Evolutionary conservation across 2,113 vertebrate species (phyloP).

Genomic region (Azemiops feae): DNA sequence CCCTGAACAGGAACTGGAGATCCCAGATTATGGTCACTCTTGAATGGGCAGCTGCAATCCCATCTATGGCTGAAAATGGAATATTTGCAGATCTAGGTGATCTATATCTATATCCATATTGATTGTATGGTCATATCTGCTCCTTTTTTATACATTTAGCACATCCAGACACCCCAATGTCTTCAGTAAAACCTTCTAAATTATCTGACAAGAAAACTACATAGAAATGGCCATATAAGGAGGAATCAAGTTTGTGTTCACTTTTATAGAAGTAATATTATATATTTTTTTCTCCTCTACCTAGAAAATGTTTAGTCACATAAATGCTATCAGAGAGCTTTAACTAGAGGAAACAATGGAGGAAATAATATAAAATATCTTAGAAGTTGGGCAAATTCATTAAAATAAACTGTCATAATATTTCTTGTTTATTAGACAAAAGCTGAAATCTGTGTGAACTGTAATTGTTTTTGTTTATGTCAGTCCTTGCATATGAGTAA

Average conservation of each 20-base stretch:
- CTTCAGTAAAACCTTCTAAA: not conserved
- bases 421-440: not conserved
- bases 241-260: not conserved
- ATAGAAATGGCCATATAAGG: not conserved
- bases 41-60: not conserved
- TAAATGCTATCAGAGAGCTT: not conserved
- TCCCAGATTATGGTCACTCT: not conserved
- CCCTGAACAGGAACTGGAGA: not conserved
- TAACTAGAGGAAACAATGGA: not conserved
- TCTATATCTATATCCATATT: not conserved
- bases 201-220: not conserved
- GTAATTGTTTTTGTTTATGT: not conserved
- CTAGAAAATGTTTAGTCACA: not conserved
- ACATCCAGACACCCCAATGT: not conserved
- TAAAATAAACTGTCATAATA: not conserved
- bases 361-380: not conserved
- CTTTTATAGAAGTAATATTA: not conserved
- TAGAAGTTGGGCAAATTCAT: not conserved
- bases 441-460: not conserved
- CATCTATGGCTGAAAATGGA: not conserved
- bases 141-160: not conserved
- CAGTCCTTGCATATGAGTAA: not conserved
- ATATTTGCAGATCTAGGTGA: not conserved
- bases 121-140: not conserved
- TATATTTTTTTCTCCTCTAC: not conserved